Evolutionary conservation across 2,113 vertebrate species (phyloP), one percentile per base, ranked within the genome.

Genomic region (Monopterus albus): DNA sequence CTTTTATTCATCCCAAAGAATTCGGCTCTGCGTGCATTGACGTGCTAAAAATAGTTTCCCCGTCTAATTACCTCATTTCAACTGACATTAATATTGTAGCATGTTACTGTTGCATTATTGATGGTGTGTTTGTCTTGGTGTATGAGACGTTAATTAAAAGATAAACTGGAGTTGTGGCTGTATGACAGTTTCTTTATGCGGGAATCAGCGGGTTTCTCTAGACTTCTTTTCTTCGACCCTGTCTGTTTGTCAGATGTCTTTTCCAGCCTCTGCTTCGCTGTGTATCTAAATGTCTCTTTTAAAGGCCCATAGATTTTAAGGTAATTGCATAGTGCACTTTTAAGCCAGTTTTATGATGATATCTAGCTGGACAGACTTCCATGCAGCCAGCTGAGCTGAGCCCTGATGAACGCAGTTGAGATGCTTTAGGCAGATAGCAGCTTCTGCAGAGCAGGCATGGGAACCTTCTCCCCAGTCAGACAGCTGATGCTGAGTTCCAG

Each of bases 81-180:
- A 81, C 74, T 82, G 83, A 76, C 88, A 85, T 90, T 66, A 87
- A 90, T 86, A 87, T 82, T 86, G 84, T 65, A 85, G 68, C 53
- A 67, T 79, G 84, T 65, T 74, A 57, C 75, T 42, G 77, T 64
- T 87, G 79, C 84, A 85, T 88, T 88, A 89, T 87, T 81, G 85
- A 89, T 85, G 71, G 46, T 3, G 77, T 85, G 82, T 88, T 86
- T 89, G 81, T 88, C 82, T 79, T 52, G 63, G 75, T 69, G 79
- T 75, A 67, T 82, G 81, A 82, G 81, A 78, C 57, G 80, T 84
- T 86, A 86, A 91, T 90, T 87, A 86, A 85, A 86, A 82, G 79
- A 87, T 88, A 82, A 82, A 86, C 76, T 63, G 70, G 61, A 65
- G 69, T 75, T 31, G 61, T 15, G 56, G 67, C 81, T 72, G 63